A percentile compares a stretch with the other conserved stretches of the same genome.
Conservation (phyloP, 1,140 invertebrate genomes). For the Eupristina koningsbergeri region DNA sequence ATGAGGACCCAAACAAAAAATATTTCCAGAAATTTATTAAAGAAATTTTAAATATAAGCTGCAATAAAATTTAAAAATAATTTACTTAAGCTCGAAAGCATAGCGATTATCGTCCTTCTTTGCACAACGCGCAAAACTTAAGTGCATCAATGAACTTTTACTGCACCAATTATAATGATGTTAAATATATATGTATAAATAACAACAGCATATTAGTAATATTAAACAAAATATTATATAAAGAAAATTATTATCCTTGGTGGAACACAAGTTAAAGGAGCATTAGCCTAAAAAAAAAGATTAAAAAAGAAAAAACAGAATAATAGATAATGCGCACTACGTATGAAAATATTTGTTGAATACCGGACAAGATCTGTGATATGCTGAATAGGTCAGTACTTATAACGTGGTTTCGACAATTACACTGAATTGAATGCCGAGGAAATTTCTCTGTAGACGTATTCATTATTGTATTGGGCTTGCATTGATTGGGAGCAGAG, state of each 20-base stretch:
- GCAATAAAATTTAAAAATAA: slow-evolving; percentile 49
- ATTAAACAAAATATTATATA: background rate
- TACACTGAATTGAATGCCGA: slow-evolving; percentile 1
- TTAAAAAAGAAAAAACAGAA: slow-evolving; percentile 27
- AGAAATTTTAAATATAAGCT: slow-evolving; percentile 35
- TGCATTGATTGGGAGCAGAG: background rate
- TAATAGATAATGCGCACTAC: slow-evolving; percentile 35
- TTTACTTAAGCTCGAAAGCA: slow-evolving; percentile 38
- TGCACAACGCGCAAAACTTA: slow-evolving; percentile 50
- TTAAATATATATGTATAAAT: slow-evolving; percentile 29
- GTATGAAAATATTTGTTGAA: slow-evolving; percentile 48
- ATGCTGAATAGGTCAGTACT: slow-evolving; percentile 52
- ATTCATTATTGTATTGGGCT: background rate
- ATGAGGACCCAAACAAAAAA: slow-evolving; percentile 16
- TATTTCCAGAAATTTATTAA: slow-evolving; percentile 29
- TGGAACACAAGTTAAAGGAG: background rate
- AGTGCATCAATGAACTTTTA: slow-evolving; percentile 49
- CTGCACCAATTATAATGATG: slow-evolving; percentile 47
- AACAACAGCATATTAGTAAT: background rate
- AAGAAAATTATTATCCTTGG: slow-evolving; percentile 17
- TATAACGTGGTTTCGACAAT: slow-evolving; percentile 36
- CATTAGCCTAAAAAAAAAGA: too few relatives aligned
- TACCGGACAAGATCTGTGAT: slow-evolving; percentile 52
- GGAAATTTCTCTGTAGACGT: background rate
- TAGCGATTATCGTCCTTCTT: slow-evolving; percentile 47